phyloP scores from a whole-genome alignment of 2,113 vertebrate species.

The Balaeniceps rex region DNA sequence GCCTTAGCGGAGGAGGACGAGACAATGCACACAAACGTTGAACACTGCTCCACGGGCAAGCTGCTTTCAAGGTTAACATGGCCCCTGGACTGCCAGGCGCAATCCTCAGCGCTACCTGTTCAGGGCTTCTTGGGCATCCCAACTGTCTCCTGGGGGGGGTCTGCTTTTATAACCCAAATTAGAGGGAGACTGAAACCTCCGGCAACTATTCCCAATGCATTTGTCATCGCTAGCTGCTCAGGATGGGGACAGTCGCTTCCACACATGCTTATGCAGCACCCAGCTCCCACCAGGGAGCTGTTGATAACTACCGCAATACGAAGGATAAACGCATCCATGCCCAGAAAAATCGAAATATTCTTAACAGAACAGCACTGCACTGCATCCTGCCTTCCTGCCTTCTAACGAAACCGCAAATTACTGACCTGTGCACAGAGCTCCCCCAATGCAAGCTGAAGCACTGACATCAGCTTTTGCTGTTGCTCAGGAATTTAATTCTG shows the following conservation, averaged over 20 bases:
- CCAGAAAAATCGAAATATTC: not conserved
- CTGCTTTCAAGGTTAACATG: conserved; percentile 37
- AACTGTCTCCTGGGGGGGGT: not conserved
- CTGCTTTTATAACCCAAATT: not conserved
- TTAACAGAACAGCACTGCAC: not conserved
- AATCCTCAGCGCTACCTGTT: not conserved
- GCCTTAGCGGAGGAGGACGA: not conserved
- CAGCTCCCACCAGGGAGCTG: not conserved
- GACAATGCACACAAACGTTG: not conserved
- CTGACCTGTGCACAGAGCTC: conserved; percentile 56
- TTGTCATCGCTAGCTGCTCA: not conserved
- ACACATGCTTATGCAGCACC: not conserved
- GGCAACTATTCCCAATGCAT: not conserved
- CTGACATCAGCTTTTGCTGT: conserved; percentile 62
- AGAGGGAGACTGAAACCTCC: not conserved
- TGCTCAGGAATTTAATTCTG: conserved; percentile 66
- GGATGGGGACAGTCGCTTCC: not conserved
- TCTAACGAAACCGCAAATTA: conserved; percentile 28
- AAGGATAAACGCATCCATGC: not conserved
- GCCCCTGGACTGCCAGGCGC: not conserved
- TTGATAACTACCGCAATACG: not conserved
- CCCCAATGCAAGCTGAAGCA: conserved; percentile 54
- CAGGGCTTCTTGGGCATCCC: not conserved
- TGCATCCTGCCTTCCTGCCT: conserved; percentile 5
- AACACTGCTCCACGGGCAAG: not conserved